phyloP scores from a whole-genome alignment of 2,797 vertebrate species.

The Gymnoscopelus microlampas region DNA sequence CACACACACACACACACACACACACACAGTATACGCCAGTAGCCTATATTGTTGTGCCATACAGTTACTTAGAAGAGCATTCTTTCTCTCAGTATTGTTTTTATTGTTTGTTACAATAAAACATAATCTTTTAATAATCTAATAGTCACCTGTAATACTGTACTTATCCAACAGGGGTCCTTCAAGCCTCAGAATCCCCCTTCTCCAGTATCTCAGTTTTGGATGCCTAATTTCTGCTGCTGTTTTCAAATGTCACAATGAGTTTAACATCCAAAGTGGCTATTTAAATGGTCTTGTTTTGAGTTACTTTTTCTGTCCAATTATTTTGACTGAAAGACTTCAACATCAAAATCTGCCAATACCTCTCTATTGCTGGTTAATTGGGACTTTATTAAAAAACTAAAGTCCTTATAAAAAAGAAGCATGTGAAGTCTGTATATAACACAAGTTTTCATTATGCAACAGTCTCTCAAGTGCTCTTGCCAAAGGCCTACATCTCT shows the following conservation, averaged over 20 bases:
- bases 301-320: slow-evolving; percentile 19
- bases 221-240: slow-evolving; percentile 15
- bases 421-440: background rate
- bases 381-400: background rate
- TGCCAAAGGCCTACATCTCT: slow-evolving; percentile 32
- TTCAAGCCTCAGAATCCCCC: slow-evolving; percentile 31
- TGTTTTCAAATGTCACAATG: background rate
- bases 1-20: too few species aligned
- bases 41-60: slow-evolving; percentile 36
- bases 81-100: slow-evolving; percentile 61
- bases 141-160: slow-evolving; percentile 21
- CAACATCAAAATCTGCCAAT: background rate
- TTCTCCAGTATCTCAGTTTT: background rate
- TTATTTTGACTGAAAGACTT: background rate
- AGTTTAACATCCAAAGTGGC: background rate
- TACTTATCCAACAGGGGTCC: slow-evolving; percentile 56
- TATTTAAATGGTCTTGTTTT: slow-evolving; percentile 1
- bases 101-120: slow-evolving; percentile 68
- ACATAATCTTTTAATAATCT: slow-evolving; percentile 16
- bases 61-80: slow-evolving; percentile 31
- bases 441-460: background rate
- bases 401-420: background rate
- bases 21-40: too few species aligned
- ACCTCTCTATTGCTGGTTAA: background rate
- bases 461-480: slow-evolving; percentile 18